phyloP scores from a whole-genome alignment of 2,113 vertebrate species.

The Scolopax mira region DNA sequence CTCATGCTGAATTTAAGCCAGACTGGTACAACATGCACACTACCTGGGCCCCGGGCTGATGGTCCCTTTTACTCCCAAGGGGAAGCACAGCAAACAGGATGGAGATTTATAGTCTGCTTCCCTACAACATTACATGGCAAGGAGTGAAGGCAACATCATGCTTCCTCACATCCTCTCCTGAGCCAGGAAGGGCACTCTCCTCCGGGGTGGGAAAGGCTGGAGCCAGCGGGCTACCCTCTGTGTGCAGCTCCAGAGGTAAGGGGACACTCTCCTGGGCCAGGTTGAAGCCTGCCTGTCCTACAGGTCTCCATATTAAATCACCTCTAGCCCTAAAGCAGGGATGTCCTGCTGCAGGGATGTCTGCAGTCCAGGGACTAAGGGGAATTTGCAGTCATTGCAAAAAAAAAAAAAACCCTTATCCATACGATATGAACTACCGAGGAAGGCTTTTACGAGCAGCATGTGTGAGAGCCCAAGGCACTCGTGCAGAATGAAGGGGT shows the following conservation, averaged over 20 bases:
- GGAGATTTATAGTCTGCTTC: neutral
- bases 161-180: neutral
- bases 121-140: neutral
- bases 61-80: neutral
- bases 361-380: neutral
- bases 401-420: neutral
- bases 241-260: neutral
- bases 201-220: neutral
- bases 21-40: neutral
- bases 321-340: neutral
- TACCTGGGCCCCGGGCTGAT: neutral
- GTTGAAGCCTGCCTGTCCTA: neutral
- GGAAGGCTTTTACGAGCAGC: neutral
- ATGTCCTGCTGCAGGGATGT: neutral
- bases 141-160: rapidly evolving
- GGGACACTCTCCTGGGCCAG: neutral
- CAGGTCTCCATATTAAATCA: neutral
- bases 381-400: neutral
- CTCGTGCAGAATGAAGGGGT: neutral
- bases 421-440: neutral
- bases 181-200: neutral
- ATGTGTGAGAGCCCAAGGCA: neutral
- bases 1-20: neutral
- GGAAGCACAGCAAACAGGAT: neutral
- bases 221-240: neutral